Percentiles rank a stretch among this genome's conserved stretches.
phyloP scores from a whole-genome alignment of 2,888 invertebrate genomes.

The Ochropacha duplaris region DNA sequence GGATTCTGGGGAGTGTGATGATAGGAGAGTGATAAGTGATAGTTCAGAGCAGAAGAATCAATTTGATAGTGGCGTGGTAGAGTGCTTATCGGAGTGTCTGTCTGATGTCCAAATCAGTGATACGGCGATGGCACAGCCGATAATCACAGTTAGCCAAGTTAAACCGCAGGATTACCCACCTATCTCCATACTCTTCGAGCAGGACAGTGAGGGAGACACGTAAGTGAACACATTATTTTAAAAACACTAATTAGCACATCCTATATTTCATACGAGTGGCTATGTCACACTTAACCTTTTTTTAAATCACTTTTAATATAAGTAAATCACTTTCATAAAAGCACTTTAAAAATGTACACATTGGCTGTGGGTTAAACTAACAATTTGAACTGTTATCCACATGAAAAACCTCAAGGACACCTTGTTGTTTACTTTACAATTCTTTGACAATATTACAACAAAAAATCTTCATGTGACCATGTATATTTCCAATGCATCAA shows the following conservation, averaged over 20 bases:
- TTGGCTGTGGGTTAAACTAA: too few species aligned
- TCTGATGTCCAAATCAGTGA: conserved; percentile 75
- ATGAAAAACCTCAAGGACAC: neutral
- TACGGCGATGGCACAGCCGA: conserved; percentile 19
- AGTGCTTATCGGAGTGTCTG: conserved; percentile 84
- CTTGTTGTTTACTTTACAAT: neutral
- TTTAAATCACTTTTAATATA: too few species aligned
- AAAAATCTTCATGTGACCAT: too few species aligned
- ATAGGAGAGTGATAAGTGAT: conserved; percentile 47
- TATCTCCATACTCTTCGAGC: conserved; percentile 87
- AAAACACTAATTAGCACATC: neutral
- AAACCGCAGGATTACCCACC: conserved; percentile 55
- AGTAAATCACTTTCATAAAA: too few species aligned
- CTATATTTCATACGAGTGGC: neutral
- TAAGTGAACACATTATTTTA: conserved; percentile 84
- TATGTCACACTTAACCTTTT: too few species aligned
- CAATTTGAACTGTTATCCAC: neutral
- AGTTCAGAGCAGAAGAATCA: conserved; percentile 32
- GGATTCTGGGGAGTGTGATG: conserved; percentile 32
- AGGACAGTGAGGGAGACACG: conserved; percentile 94
- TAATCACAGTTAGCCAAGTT: conserved; percentile 18
- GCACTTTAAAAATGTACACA: too few species aligned
- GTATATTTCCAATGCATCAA: neutral
- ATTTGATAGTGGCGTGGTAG: conserved; percentile 85
- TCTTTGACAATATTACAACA: neutral